phyloP scores from a whole-genome alignment of 2,888 invertebrate genomes.

The Miltochrista miniata region DNA sequence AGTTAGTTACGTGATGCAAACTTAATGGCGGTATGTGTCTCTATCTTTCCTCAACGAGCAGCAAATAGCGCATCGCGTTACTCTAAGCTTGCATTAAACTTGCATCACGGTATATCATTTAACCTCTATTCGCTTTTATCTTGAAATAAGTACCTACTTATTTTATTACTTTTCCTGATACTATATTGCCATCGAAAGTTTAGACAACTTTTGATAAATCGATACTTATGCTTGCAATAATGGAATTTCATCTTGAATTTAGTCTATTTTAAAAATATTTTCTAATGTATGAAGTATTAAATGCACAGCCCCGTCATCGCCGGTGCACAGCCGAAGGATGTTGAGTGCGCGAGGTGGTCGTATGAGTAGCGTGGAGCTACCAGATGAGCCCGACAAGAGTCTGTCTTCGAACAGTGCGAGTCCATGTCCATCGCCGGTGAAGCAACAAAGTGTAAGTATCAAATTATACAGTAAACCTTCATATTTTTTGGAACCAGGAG shows the following conservation, averaged over 20 bases:
- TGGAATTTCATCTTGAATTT: background rate
- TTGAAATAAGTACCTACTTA: too few relatives aligned
- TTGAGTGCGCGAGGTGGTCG: slow-evolving; percentile 92
- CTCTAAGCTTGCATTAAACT: too few relatives aligned
- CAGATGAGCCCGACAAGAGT: slow-evolving; percentile 95
- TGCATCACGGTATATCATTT: too few relatives aligned
- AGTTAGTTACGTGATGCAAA: too few relatives aligned
- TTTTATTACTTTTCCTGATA: too few relatives aligned
- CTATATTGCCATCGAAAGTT: slow-evolving; percentile 14
- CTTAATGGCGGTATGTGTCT: too few relatives aligned
- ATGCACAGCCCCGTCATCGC: slow-evolving; percentile 93
- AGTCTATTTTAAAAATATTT: too few relatives aligned
- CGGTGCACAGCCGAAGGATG: slow-evolving; percentile 93
- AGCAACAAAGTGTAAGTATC: slow-evolving; percentile 74
- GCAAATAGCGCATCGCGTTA: too few relatives aligned
- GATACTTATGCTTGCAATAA: background rate
- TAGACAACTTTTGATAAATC: slow-evolving; percentile 18
- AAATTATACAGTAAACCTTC: background rate
- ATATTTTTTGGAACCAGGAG: too few relatives aligned
- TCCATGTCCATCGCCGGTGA: slow-evolving; percentile 94
- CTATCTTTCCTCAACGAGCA: too few relatives aligned
- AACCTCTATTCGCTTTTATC: too few relatives aligned
- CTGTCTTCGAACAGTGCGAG: slow-evolving; percentile 96
- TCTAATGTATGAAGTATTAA: slow-evolving; percentile 17
- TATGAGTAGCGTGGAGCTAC: slow-evolving; percentile 97